Evolutionary conservation across 2,888 invertebrate genomes (phyloP).

Genomic region (Adelognathus sp.): DNA sequence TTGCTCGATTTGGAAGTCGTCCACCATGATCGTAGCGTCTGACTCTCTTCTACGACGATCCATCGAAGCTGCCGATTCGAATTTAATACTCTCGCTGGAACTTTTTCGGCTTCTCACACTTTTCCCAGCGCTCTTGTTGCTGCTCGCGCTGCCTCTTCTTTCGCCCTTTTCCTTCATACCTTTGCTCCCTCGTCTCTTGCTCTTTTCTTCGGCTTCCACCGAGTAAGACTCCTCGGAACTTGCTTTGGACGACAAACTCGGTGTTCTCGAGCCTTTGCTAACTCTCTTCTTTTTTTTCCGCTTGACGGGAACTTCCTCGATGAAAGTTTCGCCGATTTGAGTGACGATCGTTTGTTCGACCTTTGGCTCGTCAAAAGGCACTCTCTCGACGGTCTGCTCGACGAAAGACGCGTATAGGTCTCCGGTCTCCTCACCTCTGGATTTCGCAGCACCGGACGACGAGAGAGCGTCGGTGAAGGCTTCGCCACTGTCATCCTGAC

Average conservation of each 20-base stretch:
- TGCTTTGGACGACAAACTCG: slow-evolving; percentile 58
- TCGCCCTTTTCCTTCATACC: slow-evolving; percentile 32
- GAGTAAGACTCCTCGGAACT: slow-evolving; percentile 71
- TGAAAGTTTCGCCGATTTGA: slow-evolving; percentile 30
- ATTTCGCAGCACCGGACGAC: slow-evolving; percentile 31
- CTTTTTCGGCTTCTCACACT: slow-evolving; percentile 37
- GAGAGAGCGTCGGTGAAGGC: slow-evolving; percentile 77
- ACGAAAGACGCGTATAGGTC: slow-evolving; percentile 48
- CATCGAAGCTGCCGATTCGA: slow-evolving; percentile 41
- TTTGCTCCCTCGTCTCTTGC: slow-evolving; percentile 52
- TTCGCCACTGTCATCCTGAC: slow-evolving; percentile 75
- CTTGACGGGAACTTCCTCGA: slow-evolving; percentile 67
- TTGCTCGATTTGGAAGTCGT: slow-evolving; percentile 50
- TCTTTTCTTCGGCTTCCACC: slow-evolving; percentile 52
- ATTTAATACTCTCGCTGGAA: slow-evolving; percentile 43
- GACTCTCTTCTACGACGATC: slow-evolving; percentile 47
- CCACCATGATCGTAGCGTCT: slow-evolving; percentile 53
- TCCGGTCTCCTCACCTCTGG: slow-evolving; percentile 51
- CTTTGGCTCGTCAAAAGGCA: slow-evolving; percentile 51
- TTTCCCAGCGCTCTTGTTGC: slow-evolving; percentile 39
- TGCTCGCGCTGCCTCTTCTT: slow-evolving; percentile 50
- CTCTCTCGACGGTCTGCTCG: slow-evolving; percentile 56
- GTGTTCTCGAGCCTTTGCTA: slow-evolving; percentile 47
- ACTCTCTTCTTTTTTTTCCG: slow-evolving; percentile 69
- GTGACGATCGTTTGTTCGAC: slow-evolving; percentile 77